Base-by-base conservation (phyloP, 23 tunicate species). In the Oikopleura dioica region DNA sequence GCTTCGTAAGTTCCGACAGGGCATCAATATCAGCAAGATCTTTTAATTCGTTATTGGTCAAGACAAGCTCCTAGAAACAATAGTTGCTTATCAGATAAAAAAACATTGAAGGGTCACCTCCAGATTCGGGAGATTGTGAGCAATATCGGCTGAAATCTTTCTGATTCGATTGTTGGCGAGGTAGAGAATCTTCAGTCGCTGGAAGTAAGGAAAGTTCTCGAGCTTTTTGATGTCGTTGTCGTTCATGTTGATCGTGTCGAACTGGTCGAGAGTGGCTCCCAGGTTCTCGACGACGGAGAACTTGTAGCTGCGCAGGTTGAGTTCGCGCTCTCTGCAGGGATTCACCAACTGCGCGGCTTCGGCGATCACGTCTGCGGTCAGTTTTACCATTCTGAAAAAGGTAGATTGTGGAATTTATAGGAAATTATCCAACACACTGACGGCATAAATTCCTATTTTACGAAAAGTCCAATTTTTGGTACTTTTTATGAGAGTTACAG, bases 221-320 rank as follows among this genome's bases (percentile, higher is more conserved):
- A 92, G 59, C 59, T 92, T 92, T 69, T 85, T 80, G 16, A 92
- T 36, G 79, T 92, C 92, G 80, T 92, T 92, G 69, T 92, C 97
- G 30, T 86, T 82, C 36, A 92, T 82, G 69, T 92, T 91, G 23
- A 92, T 80, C 23, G 97, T 83, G 36, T 92, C 97, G 78, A 78
- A 92, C 82, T 85, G 92, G 58, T 92, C 97, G 38, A 92, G 59
- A 4, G 97, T 86, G 30, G 97, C 94, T 33, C 97, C 97, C 81
- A 92, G 35, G 59, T 92, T 92, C 76, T 92, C 97, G 37, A 92
- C 80, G 37, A 83, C 85, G 12, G 96, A 44, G 4, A 63, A 63
- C 33, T 63, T 63, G 72, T 63, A 63, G 32, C 95, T 94, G 76
- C 97, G 82, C 23, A 92, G 75, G 30, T 82, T 58, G 32, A 92